Evolutionary conservation across 2,113 vertebrate species (phyloP).

Genomic region (Illadopsis cleaveri): DNA sequence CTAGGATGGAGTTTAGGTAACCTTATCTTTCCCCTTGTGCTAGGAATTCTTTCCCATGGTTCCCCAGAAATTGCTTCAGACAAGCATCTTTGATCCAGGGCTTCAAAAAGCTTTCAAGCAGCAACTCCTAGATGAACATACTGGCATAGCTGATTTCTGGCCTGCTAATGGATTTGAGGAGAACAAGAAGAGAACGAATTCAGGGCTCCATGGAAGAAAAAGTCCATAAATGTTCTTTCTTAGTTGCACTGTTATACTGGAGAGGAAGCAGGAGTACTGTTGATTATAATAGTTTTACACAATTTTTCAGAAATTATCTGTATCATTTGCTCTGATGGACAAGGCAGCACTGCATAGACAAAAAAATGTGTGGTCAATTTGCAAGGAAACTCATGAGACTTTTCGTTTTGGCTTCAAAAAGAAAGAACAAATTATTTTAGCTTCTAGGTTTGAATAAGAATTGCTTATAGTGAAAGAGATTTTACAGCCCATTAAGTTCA

Average conservation of each 20-base stretch:
- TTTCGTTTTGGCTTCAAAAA: not conserved
- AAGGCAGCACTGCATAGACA: not conserved
- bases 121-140: not conserved
- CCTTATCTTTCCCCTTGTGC: not conserved
- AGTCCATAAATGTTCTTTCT: not conserved
- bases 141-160: not conserved
- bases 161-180: not conserved
- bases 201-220: not conserved
- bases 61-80: not conserved
- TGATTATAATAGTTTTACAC: not conserved
- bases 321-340: not conserved
- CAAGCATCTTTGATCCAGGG: not conserved
- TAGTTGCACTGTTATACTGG: not conserved
- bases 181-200: not conserved
- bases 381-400: not conserved
- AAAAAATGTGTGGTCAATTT: not conserved
- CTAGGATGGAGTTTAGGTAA: not conserved
- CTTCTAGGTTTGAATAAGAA: not conserved
- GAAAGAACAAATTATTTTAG: not conserved
- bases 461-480: conserved; percentile 23
- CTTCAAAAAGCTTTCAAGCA: not conserved
- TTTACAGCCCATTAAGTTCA: conserved; percentile 39
- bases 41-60: not conserved
- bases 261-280: not conserved
- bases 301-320: not conserved